Conservation (phyloP, 2,113 vertebrate species). For the Corvus hawaiiensis region DNA sequence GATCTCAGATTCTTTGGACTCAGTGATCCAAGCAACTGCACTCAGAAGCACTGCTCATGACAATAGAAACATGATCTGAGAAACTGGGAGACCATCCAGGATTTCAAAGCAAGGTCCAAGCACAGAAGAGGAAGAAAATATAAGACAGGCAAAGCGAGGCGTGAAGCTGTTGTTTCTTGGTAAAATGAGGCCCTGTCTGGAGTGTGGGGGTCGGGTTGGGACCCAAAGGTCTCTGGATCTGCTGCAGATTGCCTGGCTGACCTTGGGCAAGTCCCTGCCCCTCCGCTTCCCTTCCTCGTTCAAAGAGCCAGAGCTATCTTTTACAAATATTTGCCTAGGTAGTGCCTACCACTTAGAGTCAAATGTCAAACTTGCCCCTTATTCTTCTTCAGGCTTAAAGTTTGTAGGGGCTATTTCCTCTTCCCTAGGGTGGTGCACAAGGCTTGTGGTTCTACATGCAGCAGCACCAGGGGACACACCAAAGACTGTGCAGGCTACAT, state of each 20-base stretch:
- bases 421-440: not conserved
- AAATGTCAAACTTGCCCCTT: not conserved
- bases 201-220: not conserved
- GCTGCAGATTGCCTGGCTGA: not conserved
- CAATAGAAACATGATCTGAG: not conserved
- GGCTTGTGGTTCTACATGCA: not conserved
- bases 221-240: not conserved
- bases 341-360: not conserved
- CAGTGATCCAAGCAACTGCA: not conserved
- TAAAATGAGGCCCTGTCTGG: rapidly evolving
- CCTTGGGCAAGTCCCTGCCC: not conserved
- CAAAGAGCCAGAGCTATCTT: not conserved
- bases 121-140: not conserved
- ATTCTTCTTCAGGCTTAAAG: constrained; percentile 10
- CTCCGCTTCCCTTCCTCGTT: not conserved
- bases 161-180: not conserved
- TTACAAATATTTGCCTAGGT: constrained; percentile 50
- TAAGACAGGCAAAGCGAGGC: not conserved
- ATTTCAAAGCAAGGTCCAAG: not conserved
- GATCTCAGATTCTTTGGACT: not conserved
- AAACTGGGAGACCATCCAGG: not conserved
- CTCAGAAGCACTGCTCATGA: not conserved
- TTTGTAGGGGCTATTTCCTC: not conserved
- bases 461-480: not conserved
- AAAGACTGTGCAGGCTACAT: rapidly evolving